phyloP scores from a whole-genome alignment of 2,113 vertebrate species.

The Peromyscus maniculatus region DNA sequence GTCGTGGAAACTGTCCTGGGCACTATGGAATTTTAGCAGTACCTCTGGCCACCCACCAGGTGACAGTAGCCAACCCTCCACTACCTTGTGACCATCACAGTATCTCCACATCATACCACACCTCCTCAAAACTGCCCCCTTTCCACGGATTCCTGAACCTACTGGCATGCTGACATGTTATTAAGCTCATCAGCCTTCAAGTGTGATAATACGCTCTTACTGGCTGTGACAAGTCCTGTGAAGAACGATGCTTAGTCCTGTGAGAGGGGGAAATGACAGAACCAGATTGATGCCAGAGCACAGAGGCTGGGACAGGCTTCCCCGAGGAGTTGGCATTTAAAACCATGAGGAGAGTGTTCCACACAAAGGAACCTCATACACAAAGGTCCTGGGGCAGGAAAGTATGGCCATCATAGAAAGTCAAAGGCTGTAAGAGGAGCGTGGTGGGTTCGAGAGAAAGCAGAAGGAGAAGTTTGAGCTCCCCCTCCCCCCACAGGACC shows the following conservation, averaged over 20 bases:
- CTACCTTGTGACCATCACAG: not conserved
- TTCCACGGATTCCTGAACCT: not conserved
- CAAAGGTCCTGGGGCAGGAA: constrained; percentile 30
- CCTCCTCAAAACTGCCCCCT: not conserved
- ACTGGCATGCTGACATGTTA: not conserved
- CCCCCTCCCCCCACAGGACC: not conserved
- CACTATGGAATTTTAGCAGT: not conserved
- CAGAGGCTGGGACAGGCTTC: not conserved
- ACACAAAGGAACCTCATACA: not conserved
- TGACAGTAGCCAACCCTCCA: not conserved
- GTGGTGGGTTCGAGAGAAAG: not conserved
- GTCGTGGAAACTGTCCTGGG: not conserved
- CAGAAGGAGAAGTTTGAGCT: not conserved
- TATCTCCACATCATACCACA: not conserved
- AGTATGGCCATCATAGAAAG: not conserved
- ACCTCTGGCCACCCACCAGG: not conserved
- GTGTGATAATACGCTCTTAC: not conserved
- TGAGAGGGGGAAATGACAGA: not conserved
- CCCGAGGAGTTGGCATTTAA: not conserved
- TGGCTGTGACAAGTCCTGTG: not conserved
- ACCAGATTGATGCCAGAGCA: not conserved
- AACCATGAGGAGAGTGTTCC: not conserved
- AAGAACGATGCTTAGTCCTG: not conserved
- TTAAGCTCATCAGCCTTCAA: not conserved
- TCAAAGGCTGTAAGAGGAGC: not conserved